Percentiles rank a stretch among this genome's conserved stretches.
Evolutionary conservation across 2,888 invertebrate species (phyloP).

Genomic region (Yponomeuta sedellus): DNA sequence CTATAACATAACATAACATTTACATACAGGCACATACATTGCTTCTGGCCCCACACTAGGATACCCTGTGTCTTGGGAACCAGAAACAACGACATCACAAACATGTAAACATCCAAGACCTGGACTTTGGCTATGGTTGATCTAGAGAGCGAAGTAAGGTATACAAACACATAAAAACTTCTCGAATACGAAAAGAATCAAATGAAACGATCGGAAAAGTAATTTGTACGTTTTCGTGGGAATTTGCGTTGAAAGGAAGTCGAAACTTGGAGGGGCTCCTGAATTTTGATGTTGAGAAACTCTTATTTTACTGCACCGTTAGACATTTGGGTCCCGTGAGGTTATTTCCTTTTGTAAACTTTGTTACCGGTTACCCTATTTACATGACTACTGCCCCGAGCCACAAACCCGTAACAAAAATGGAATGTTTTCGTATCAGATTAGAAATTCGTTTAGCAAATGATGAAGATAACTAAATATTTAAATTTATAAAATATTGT

Average conservation of each 20-base stretch:
- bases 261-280: neutral
- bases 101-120: no score
- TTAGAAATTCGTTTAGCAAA: neutral
- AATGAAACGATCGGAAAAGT: conserved; percentile 27
- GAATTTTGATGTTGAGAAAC: neutral
- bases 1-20: no score
- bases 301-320: neutral
- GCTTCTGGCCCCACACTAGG: no score
- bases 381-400: neutral
- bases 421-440: neutral
- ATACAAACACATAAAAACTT: conserved; percentile 30
- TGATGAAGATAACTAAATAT: no score
- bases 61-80: no score
- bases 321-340: neutral
- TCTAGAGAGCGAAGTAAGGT: neutral
- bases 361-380: neutral
- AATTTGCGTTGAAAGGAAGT: conserved; percentile 17
- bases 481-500: no score
- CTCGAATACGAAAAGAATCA: conserved; percentile 26
- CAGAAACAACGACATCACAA: no score
- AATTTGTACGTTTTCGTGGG: conserved; percentile 27
- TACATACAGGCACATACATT: no score
- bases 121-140: neutral
- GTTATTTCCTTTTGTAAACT: neutral
- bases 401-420: neutral